Percentiles rank a stretch among this genome's conserved stretches.
Evolutionary conservation across 37 sponge, comb jelly and placozoan species (phyloP).

Genomic region (Beroe forskalii): DNA sequence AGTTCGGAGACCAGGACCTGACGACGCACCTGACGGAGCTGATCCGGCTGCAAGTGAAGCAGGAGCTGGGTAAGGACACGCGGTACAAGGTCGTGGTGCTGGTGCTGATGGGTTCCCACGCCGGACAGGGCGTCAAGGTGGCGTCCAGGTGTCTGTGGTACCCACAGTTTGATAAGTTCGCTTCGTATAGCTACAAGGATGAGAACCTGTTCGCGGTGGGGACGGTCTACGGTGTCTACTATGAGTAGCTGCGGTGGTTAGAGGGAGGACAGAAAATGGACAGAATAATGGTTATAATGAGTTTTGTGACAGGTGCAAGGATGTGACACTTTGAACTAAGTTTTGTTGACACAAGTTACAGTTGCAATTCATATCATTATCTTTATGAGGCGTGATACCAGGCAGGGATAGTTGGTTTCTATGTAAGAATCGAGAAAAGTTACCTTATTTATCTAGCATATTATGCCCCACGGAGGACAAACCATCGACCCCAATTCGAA

Average conservation of each 20-base stretch:
- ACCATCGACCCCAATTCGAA: too few relatives aligned
- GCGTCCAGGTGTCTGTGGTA: conserved; percentile 64
- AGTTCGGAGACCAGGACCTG: not conserved
- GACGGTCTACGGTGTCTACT: conserved; percentile 55
- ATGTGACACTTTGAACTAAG: too few relatives aligned
- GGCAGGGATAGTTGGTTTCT: too few relatives aligned
- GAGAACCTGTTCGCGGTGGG: conserved; percentile 60
- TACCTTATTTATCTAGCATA: too few relatives aligned
- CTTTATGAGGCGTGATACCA: too few relatives aligned
- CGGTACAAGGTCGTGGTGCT: conserved; percentile 36
- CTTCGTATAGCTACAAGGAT: conserved; percentile 34
- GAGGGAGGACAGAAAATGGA: too few relatives aligned
- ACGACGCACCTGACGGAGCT: conserved; percentile 41
- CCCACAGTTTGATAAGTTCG: conserved; percentile 49
- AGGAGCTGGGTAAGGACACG: conserved; percentile 26
- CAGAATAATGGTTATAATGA: too few relatives aligned
- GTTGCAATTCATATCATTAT: too few relatives aligned
- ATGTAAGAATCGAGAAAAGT: too few relatives aligned
- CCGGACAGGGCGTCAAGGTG: conserved; percentile 20
- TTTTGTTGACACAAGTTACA: too few relatives aligned
- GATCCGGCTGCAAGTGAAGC: conserved; percentile 44
- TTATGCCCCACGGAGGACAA: too few relatives aligned
- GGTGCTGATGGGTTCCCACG: conserved; percentile 17
- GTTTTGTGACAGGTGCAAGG: too few relatives aligned
- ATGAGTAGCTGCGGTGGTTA: not conserved